Percentiles rank a stretch among this genome's conserved stretches.
Conservation (phyloP, 92 coral and sea anemone genomes). For the Galaxea fascicularis region DNA sequence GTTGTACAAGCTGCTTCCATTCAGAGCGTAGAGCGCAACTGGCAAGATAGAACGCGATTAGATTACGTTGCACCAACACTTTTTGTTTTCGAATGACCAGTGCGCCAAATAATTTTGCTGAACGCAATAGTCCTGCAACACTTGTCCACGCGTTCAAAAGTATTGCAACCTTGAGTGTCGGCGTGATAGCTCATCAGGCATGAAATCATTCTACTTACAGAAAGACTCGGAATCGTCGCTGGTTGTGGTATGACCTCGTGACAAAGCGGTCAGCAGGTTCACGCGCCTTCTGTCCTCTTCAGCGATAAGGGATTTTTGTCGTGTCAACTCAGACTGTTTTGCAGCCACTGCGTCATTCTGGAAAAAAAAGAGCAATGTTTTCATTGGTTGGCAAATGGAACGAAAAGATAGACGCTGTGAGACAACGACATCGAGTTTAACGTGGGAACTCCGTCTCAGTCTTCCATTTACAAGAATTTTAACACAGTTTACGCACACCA, state of each 20-base stretch:
- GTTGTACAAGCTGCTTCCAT: no score
- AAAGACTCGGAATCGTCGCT: slow-evolving; percentile 77
- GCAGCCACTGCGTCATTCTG: slow-evolving; percentile 82
- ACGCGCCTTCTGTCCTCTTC: slow-evolving; percentile 84
- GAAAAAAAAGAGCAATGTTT: neutral
- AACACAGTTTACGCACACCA: no score
- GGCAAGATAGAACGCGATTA: no score
- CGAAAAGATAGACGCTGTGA: neutral
- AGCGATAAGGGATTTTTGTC: slow-evolving; percentile 71
- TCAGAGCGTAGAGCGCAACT: no score
- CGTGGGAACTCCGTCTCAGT: neutral
- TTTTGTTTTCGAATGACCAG: no score
- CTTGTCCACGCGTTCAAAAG: no score
- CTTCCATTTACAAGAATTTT: neutral
- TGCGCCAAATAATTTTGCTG: no score
- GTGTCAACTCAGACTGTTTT: slow-evolving; percentile 77
- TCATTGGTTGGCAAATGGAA: neutral
- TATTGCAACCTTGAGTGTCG: no score
- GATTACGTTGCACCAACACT: no score
- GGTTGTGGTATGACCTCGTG: slow-evolving; percentile 59
- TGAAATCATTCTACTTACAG: slow-evolving; percentile 57
- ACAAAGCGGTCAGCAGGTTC: slow-evolving; percentile 60
- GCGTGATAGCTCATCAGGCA: neutral
- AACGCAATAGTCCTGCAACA: no score
- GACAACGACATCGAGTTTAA: neutral